phyloP scores from a whole-genome alignment of 53 echinoderm and acorn worm species.

The Temnopleurus reevesii region DNA sequence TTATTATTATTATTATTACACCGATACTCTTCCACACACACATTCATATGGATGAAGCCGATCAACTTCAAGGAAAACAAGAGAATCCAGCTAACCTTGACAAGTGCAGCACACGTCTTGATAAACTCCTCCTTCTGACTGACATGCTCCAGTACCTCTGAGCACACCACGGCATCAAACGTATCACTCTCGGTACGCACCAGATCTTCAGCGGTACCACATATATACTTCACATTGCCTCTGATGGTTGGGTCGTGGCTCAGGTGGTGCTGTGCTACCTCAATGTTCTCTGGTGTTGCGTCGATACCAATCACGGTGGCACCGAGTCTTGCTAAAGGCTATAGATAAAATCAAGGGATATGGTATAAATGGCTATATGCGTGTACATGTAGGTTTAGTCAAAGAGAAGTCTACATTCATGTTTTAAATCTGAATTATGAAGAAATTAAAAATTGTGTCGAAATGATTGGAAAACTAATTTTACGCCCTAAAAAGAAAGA shows the following conservation, averaged over 20 bases:
- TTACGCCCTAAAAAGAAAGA: too few species aligned
- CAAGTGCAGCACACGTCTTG: constrained; percentile 70
- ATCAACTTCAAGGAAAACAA: neutral
- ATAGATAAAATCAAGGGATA: neutral
- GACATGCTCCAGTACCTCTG: constrained; percentile 98
- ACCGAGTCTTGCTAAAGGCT: constrained; percentile 94
- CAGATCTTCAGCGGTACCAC: constrained; percentile 79
- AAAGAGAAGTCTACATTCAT: too few species aligned
- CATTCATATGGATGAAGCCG: too few species aligned
- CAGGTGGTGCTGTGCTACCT: constrained; percentile 75
- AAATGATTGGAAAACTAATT: too few species aligned
- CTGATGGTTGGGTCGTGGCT: constrained; percentile 76
- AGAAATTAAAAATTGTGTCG: too few species aligned
- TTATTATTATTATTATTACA: too few species aligned
- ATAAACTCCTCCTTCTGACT: constrained; percentile 73
- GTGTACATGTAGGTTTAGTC: neutral
- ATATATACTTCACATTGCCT: constrained; percentile 74
- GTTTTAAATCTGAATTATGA: too few species aligned
- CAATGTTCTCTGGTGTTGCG: constrained; percentile 74
- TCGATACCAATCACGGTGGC: constrained; percentile 93
- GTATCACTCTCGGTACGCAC: constrained; percentile 63
- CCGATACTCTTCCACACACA: too few species aligned
- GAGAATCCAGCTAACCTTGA: constrained; percentile 66
- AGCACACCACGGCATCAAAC: constrained; percentile 92
- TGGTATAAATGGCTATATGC: neutral